phyloP scores from a whole-genome alignment of 2,113 vertebrate genomes.

The Brachionichthys hirsutus region DNA sequence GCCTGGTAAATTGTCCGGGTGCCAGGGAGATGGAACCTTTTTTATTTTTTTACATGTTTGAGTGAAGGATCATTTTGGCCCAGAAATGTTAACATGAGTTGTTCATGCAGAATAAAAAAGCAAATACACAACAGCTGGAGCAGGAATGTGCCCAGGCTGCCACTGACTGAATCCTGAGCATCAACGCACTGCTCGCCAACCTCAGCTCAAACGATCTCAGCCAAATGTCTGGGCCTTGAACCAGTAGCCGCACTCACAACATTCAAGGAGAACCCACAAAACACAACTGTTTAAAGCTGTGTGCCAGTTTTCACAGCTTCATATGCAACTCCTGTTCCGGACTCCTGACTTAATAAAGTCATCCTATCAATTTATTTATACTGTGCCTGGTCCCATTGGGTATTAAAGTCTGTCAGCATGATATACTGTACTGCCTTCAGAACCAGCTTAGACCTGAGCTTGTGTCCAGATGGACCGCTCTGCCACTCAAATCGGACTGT shows the following conservation, averaged over 20 bases:
- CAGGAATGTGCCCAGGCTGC: constrained; percentile 55
- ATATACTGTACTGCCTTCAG: too few species aligned
- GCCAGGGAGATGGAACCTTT: constrained; percentile 53
- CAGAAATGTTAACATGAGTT: constrained; percentile 57
- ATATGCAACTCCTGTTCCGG: too few species aligned
- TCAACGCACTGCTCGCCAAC: background rate
- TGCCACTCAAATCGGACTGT: constrained; percentile 18
- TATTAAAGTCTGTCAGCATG: too few species aligned
- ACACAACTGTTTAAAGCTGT: too few species aligned
- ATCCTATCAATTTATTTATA: too few species aligned
- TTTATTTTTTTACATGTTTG: constrained; percentile 61
- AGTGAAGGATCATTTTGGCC: constrained; percentile 52
- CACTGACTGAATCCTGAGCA: constrained; percentile 16
- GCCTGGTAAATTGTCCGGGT: constrained; percentile 15
- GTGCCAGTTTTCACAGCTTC: too few species aligned
- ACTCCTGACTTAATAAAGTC: too few species aligned
- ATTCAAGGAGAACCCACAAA: too few species aligned
- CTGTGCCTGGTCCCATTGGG: too few species aligned
- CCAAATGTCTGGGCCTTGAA: constrained; percentile 22
- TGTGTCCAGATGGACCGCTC: too few species aligned
- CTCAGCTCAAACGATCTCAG: constrained; percentile 22
- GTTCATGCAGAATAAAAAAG: constrained; percentile 68
- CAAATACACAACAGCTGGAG: constrained; percentile 77
- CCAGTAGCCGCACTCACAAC: constrained; percentile 5
- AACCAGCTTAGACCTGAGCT: too few species aligned